These are phyloP conservation scores for Clavelina lepadiformis DNA, from an alignment of 23 tunicate genomes.

Conservation along the genomic window DNA sequence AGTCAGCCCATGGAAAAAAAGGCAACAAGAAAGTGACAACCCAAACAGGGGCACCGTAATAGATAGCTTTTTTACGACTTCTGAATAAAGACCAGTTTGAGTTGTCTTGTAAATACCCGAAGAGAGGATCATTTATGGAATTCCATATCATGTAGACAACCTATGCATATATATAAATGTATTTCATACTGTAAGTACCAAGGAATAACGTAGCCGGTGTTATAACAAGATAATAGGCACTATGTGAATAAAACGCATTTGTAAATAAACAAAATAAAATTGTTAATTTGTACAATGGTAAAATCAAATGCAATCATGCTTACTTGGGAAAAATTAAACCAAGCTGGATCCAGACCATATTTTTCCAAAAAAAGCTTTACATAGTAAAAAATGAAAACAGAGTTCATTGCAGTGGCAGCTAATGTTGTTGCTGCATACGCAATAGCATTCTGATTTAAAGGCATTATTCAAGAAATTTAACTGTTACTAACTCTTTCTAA, in stretches of 20 bases:
- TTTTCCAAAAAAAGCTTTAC: conserved; percentile 72
- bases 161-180: conserved; percentile 19
- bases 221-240: too few species aligned
- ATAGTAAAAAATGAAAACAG: conserved; percentile 87
- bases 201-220: background rate
- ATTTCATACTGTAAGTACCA: background rate
- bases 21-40: conserved; percentile 77
- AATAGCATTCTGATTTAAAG: conserved; percentile 57
- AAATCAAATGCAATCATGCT: background rate
- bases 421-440: conserved; percentile 81
- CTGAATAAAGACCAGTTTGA: conserved; percentile 70
- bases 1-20: conserved; percentile 87
- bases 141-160: conserved; percentile 92
- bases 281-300: too few species aligned
- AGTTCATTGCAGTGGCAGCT: conserved; percentile 71
- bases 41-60: conserved; percentile 88
- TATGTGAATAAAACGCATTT: background rate
- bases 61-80: conserved; percentile 72
- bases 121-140: conserved; percentile 88
- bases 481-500: too few species aligned
- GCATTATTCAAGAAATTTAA: too few species aligned
- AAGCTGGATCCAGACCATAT: conserved; percentile 48
- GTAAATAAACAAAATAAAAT: background rate
- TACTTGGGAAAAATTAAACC: conserved; percentile 95
- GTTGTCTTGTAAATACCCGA: conserved; percentile 90